Percentiles rank a stretch among this genome's conserved stretches.
Evolutionary conservation across 2,888 invertebrate species (phyloP).

Genomic region (Parapristionchus giblindavisi): DNA sequence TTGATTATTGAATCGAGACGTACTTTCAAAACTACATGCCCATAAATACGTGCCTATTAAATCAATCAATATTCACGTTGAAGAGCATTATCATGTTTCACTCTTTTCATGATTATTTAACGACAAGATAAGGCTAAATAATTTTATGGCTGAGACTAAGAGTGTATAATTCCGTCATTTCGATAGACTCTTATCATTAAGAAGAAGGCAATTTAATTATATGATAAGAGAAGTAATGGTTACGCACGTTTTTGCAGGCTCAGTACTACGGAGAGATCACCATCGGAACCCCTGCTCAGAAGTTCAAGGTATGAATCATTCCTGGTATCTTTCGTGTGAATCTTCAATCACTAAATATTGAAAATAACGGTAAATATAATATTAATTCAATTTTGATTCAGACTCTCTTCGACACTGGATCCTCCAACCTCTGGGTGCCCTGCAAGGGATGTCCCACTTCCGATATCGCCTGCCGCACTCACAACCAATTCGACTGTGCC

Average conservation of each 20-base stretch:
- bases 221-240: neutral
- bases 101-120: no score
- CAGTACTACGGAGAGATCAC: constrained; percentile 74
- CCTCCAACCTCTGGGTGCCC: constrained; percentile 98
- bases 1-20: no score
- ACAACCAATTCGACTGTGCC: constrained; percentile 80
- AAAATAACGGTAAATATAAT: neutral
- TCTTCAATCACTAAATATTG: neutral
- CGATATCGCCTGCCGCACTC: constrained; percentile 85
- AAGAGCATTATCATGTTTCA: no score
- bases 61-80: no score
- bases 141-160: no score
- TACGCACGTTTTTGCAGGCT: constrained; percentile 70
- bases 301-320: constrained; percentile 76
- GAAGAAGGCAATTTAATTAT: neutral
- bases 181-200: neutral
- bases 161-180: neutral
- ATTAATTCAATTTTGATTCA: neutral
- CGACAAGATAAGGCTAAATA: no score
- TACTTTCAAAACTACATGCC: no score
- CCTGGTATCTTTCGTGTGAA: constrained; percentile 69
- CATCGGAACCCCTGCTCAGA: constrained; percentile 74
- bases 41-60: no score
- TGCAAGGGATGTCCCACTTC: constrained; percentile 89
- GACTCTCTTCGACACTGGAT: constrained; percentile 89